Percentiles rank a stretch among this genome's conserved stretches.
Conservation (phyloP, 2,888 invertebrate species). For the Hypena proboscidalis region DNA sequence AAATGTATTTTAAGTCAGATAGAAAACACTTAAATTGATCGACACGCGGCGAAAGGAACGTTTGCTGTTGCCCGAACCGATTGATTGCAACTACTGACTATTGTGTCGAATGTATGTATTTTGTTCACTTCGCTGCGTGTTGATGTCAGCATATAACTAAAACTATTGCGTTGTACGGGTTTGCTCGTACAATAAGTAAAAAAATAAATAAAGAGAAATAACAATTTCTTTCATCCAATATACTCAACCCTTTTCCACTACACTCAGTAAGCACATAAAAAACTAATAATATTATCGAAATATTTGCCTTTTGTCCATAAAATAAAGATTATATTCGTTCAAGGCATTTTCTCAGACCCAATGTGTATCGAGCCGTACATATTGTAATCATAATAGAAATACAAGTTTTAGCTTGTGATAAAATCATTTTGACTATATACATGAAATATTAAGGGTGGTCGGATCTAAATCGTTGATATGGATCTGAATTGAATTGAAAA, state of each 20-base stretch:
- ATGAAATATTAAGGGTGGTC: conserved; percentile 2
- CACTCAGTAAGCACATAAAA: conserved; percentile 12
- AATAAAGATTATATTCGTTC: conserved; percentile 33
- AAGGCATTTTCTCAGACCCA: conserved; percentile 30
- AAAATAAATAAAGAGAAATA: no score
- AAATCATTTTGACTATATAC: conserved; percentile 5
- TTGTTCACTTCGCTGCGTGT: no score
- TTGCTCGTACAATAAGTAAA: no score
- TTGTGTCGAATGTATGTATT: no score
- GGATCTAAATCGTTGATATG: conserved; percentile 1
- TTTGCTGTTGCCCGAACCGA: no score
- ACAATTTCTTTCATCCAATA: neutral
- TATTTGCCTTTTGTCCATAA: conserved; percentile 10
- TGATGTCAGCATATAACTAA: no score
- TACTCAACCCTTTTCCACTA: conserved; percentile 6
- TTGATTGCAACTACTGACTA: no score
- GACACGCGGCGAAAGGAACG: no score
- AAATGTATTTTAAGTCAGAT: no score
- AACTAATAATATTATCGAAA: conserved; percentile 16
- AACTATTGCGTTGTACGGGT: no score
- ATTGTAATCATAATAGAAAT: conserved; percentile 32
- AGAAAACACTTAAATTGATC: no score
- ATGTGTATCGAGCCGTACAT: conserved; percentile 27
- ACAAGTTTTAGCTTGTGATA: conserved; percentile 5
- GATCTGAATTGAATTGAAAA: no score